These are phyloP conservation scores for Phallusia fumigata DNA, from an alignment of 23 tunicate species.

Conservation along the genomic window DNA sequence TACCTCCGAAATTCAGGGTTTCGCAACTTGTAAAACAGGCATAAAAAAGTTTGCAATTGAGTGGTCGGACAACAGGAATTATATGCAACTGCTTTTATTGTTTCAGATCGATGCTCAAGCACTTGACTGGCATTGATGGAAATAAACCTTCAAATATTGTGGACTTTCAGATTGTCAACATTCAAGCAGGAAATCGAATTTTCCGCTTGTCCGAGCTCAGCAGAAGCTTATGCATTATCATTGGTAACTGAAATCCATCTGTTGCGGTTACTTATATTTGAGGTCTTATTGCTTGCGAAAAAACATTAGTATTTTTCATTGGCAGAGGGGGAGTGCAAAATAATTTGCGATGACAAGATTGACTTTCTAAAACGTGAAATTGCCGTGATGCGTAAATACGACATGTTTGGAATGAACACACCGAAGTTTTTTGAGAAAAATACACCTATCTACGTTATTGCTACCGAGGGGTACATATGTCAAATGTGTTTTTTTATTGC, in stretches of 20 bases:
- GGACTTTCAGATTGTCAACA: neutral
- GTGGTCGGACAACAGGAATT: too few relatives aligned
- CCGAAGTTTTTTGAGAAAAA: neutral
- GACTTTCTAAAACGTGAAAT: neutral
- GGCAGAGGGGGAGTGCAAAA: neutral
- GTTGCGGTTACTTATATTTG: too few relatives aligned
- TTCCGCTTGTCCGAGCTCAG: neutral
- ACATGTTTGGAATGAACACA: constrained; percentile 1
- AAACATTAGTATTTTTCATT: too few relatives aligned
- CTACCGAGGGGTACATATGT: neutral
- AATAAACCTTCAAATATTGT: neutral
- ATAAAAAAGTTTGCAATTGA: too few relatives aligned
- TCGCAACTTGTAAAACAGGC: too few relatives aligned
- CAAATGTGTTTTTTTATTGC: too few relatives aligned
- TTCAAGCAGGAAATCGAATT: neutral
- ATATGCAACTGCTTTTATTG: neutral
- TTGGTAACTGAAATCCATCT: too few relatives aligned
- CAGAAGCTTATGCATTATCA: neutral
- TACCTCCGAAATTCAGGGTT: too few relatives aligned
- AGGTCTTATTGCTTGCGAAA: too few relatives aligned
- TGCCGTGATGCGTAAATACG: neutral
- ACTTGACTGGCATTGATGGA: neutral
- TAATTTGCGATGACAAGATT: neutral
- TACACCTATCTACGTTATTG: neutral
- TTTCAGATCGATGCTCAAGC: neutral